phyloP scores from a whole-genome alignment of 2,888 invertebrate species.

The Quadroppia sp. region DNA sequence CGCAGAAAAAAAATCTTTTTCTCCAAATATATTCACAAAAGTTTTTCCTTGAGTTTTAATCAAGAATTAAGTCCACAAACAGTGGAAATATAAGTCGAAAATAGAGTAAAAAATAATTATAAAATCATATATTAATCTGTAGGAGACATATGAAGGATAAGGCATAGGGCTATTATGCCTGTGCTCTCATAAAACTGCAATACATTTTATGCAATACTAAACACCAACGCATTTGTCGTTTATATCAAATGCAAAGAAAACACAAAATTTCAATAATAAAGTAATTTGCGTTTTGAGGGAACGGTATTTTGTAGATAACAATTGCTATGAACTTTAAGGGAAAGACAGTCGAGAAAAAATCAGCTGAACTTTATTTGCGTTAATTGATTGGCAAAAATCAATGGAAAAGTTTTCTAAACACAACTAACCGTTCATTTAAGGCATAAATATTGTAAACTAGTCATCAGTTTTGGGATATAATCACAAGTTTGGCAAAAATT shows the following conservation, averaged over 20 bases:
- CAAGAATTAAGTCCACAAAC: not conserved
- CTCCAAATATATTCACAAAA: not conserved
- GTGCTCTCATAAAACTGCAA: not conserved
- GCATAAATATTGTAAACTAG: not conserved
- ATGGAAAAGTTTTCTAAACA: not conserved
- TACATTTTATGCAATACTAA: not conserved
- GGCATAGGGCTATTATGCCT: not conserved
- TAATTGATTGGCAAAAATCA: not conserved
- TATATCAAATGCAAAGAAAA: constrained; percentile 4
- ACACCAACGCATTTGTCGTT: constrained; percentile 9
- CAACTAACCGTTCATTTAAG: not conserved
- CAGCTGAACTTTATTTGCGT: not conserved
- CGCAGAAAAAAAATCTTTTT: not conserved
- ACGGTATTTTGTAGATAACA: constrained; percentile 3
- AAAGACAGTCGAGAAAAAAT: not conserved
- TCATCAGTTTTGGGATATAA: not conserved
- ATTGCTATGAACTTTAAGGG: not conserved
- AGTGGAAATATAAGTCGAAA: not conserved
- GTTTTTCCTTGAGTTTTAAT: not conserved
- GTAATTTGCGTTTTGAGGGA: not conserved
- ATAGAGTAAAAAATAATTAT: constrained; percentile 1
- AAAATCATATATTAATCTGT: not conserved
- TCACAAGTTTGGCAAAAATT: not conserved
- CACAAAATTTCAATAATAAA: constrained; percentile 11
- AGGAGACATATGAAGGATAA: constrained; percentile 7